Evolutionary conservation across 2,113 vertebrate genomes (phyloP).

Genomic region (Anhinga anhinga): DNA sequence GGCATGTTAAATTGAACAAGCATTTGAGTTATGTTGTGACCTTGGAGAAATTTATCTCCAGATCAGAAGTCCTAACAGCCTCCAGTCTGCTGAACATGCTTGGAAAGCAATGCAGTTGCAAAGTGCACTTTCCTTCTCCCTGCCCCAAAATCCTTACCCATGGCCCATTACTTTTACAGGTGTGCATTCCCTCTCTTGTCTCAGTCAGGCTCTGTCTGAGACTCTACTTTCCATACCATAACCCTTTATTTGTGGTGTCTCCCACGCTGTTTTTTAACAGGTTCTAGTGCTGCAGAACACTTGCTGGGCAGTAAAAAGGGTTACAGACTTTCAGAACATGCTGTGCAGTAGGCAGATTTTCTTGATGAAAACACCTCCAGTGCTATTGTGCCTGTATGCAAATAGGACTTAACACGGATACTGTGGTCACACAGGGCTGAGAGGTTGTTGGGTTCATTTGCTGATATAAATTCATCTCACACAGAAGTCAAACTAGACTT

Average conservation of each 20-base stretch:
- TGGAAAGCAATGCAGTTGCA: background rate
- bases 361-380: background rate
- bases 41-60: background rate
- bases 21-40: background rate
- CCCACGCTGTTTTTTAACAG: background rate
- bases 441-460: background rate
- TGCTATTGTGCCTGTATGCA: accelerated
- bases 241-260: background rate
- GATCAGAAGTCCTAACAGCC: background rate
- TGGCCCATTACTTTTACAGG: background rate
- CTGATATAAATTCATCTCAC: background rate
- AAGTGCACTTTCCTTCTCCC: background rate
- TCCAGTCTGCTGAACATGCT: background rate
- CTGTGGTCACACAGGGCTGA: background rate
- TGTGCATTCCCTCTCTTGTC: background rate
- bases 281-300: background rate
- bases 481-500: background rate
- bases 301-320: background rate
- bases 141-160: background rate
- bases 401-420: background rate
- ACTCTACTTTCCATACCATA: background rate
- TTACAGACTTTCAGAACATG: background rate
- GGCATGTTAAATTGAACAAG: background rate
- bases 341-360: background rate
- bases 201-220: background rate